phyloP scores from a whole-genome alignment of 2,888 invertebrate species.

The Eumerus sabulonum region DNA sequence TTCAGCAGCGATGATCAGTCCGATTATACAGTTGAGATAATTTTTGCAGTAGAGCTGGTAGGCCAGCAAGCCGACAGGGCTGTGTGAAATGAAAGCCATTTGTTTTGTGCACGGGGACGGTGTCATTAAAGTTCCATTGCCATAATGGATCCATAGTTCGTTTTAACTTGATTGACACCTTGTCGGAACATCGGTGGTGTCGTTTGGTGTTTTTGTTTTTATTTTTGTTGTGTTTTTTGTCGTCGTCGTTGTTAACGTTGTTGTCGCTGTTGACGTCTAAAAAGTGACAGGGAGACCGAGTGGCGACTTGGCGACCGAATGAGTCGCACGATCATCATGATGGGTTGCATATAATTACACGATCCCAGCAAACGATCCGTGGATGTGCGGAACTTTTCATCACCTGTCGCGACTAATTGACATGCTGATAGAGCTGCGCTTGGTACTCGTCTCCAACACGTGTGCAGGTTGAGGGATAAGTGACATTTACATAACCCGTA shows the following conservation, averaged over 20 bases:
- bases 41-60: background rate
- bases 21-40: conserved; percentile 28
- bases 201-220: background rate
- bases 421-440: conserved; percentile 61
- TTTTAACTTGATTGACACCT: conserved; percentile 67
- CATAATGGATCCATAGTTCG: conserved; percentile 60
- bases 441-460: background rate
- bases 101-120: conserved; percentile 59
- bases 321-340: conserved; percentile 21
- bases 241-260: conserved; percentile 2
- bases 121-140: conserved; percentile 68
- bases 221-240: background rate
- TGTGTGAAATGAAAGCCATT: conserved; percentile 66
- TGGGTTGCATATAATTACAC: conserved; percentile 53
- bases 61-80: conserved; percentile 45
- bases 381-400: conserved; percentile 60
- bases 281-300: conserved; percentile 62
- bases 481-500: conserved; percentile 66
- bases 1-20: conserved; percentile 48
- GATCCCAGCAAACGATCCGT: conserved; percentile 56
- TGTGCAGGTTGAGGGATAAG: conserved; percentile 25
- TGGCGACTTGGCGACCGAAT: conserved; percentile 35
- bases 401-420: conserved; percentile 64
- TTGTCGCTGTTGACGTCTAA: background rate
- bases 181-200: conserved; percentile 61